Evolutionary conservation across 2,888 invertebrate species (phyloP).

Genomic region (Nycteola revayana): DNA sequence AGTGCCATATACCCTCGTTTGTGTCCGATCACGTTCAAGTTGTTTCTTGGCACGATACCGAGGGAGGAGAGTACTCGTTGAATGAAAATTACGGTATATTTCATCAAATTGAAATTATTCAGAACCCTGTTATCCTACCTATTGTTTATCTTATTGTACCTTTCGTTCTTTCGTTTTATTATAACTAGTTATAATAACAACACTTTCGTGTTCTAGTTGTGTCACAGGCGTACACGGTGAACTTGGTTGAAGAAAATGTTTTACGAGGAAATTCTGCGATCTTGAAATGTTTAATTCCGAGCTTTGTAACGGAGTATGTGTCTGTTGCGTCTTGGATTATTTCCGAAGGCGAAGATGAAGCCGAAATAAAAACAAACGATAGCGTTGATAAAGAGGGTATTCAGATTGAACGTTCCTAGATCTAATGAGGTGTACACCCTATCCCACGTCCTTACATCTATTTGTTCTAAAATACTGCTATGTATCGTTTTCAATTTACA

Average conservation of each 20-base stretch:
- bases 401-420: conserved; percentile 7
- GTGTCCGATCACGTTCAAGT: conserved; percentile 93
- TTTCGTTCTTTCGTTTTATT: not conserved
- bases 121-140: conserved; percentile 23
- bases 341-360: conserved; percentile 79
- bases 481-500: conserved; percentile 64
- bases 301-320: conserved; percentile 93
- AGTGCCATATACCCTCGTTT: conserved; percentile 95
- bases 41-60: conserved; percentile 91
- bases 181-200: conserved; percentile 3
- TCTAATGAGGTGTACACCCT: no score
- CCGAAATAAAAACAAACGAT: conserved; percentile 60
- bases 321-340: conserved; percentile 89
- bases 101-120: conserved; percentile 15
- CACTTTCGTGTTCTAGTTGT: conserved; percentile 62
- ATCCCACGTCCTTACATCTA: conserved; percentile 18
- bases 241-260: conserved; percentile 93
- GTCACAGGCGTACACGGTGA: conserved; percentile 88
- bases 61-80: conserved; percentile 86
- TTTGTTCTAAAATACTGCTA: conserved; percentile 1
- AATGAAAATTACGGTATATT: conserved; percentile 79
- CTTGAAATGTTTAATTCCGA: conserved; percentile 91
- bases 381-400: conserved; percentile 58
- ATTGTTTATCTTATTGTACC: conserved; percentile 2
- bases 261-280: conserved; percentile 91